Percentiles rank a stretch among this genome's conserved stretches.
phyloP scores from a whole-genome alignment of 2,888 invertebrate species.

The Coelopa pilipes region DNA sequence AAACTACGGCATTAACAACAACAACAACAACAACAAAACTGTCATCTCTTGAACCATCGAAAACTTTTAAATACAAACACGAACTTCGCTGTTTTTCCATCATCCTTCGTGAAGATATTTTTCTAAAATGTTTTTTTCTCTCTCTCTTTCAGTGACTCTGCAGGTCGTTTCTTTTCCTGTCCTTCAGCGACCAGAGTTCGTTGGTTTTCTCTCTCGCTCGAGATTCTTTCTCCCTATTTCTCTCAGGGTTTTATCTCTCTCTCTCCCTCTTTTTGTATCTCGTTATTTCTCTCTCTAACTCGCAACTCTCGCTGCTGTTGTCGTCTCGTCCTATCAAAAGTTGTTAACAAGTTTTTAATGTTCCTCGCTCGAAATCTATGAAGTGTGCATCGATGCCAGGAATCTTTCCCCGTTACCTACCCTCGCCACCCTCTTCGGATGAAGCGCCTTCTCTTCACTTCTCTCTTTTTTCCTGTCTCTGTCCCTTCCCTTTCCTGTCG shows the following conservation, averaged over 20 bases:
- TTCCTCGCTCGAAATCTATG: background rate
- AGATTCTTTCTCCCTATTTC: too few relatives aligned
- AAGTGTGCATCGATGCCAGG: conserved; percentile 6
- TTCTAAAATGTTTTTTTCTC: too few relatives aligned
- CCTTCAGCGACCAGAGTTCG: background rate
- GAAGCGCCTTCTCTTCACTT: too few relatives aligned
- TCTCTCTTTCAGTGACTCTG: too few relatives aligned
- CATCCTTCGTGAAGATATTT: background rate
- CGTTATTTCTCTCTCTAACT: too few relatives aligned
- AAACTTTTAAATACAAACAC: background rate
- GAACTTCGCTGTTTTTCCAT: background rate
- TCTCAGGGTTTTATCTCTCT: too few relatives aligned
- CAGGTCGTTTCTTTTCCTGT: background rate
- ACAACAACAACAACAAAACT: background rate
- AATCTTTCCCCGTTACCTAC: too few relatives aligned
- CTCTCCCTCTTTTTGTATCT: too few relatives aligned
- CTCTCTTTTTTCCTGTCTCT: too few relatives aligned
- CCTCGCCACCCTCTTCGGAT: too few relatives aligned
- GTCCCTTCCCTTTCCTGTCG: too few relatives aligned
- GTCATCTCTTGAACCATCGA: background rate
- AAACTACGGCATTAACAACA: background rate
- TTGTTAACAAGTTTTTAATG: conserved; percentile 6
- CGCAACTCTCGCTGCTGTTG: too few relatives aligned
- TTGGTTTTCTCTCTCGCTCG: background rate
- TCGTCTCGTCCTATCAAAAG: background rate